Evolutionary conservation across 2,888 invertebrate species (phyloP).

Genomic region (Eupeodes luniger): DNA sequence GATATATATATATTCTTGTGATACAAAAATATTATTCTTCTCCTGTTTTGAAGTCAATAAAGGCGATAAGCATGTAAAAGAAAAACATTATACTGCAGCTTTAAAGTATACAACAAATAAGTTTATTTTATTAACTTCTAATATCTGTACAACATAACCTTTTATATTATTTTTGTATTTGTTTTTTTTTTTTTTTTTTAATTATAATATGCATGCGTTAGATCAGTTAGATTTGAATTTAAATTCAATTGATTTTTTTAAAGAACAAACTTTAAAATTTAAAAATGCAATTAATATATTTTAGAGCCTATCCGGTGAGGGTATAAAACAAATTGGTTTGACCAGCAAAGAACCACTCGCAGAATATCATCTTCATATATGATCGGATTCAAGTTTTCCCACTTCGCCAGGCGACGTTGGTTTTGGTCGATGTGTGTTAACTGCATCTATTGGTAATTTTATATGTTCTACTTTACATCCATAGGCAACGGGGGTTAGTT

Average conservation of each 20-base stretch:
- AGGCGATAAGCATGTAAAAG: constrained; percentile 36
- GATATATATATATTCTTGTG: background rate
- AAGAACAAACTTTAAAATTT: constrained; percentile 56
- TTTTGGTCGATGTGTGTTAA: constrained; percentile 97
- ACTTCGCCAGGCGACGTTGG: constrained; percentile 86
- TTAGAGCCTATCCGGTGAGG: constrained; percentile 52
- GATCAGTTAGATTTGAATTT: constrained; percentile 48
- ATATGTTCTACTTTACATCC: constrained; percentile 98
- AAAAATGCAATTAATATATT: constrained; percentile 69
- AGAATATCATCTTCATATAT: constrained; percentile 46
- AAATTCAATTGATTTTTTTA: constrained; percentile 60
- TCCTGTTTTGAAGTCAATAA: no score
- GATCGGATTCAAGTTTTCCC: constrained; percentile 46
- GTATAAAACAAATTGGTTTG: constrained; percentile 42
- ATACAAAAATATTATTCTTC: background rate
- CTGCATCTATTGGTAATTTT: constrained; percentile 95
- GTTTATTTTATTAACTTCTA: constrained; percentile 64
- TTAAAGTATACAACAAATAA: constrained; percentile 70
- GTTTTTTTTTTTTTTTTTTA: constrained; percentile 49
- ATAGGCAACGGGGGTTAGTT: constrained; percentile 98
- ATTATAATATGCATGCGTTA: constrained; percentile 55
- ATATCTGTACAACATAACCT: constrained; percentile 67
- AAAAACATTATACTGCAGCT: constrained; percentile 21
- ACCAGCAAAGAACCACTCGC: constrained; percentile 29
- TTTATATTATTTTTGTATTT: constrained; percentile 19